Percentiles rank a stretch among this genome's conserved stretches.
phyloP scores from a whole-genome alignment of 2,797 vertebrate genomes.

The Takifugu rubripes region DNA sequence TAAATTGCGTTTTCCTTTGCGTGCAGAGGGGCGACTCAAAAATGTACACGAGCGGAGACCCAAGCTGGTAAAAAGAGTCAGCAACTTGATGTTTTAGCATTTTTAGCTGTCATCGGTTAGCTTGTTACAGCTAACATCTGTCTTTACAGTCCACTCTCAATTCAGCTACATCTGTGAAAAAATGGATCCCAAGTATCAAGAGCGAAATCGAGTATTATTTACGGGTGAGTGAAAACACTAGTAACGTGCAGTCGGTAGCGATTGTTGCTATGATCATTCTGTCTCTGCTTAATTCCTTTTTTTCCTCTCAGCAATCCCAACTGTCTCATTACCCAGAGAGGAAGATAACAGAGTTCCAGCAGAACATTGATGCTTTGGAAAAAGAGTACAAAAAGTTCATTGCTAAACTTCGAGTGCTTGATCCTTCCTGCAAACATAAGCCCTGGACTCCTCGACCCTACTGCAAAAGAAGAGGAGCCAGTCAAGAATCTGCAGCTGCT shows the following conservation, averaged over 20 bases:
- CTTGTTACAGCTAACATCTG: background rate
- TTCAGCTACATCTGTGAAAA: conserved; percentile 72
- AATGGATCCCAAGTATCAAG: conserved; percentile 83
- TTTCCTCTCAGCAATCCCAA: conserved; percentile 75
- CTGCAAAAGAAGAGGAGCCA: conserved; percentile 65
- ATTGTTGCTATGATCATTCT: background rate
- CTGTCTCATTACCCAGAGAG: conserved; percentile 81
- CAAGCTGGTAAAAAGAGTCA: conserved; percentile 69
- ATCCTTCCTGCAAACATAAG: conserved; percentile 75
- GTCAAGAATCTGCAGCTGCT: background rate
- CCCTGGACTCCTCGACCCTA: conserved; percentile 79
- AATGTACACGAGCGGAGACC: conserved; percentile 67
- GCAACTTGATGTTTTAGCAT: background rate
- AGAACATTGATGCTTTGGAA: conserved; percentile 71
- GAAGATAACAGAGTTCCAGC: conserved; percentile 79
- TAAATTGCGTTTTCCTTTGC: background rate
- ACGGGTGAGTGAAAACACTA: conserved; percentile 61
- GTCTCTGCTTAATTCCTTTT: background rate
- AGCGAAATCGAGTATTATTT: conserved; percentile 80
- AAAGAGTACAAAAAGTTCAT: conserved; percentile 77
- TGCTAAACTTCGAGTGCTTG: conserved; percentile 71
- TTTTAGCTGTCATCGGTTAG: background rate
- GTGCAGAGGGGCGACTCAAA: conserved; percentile 76
- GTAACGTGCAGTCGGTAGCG: background rate
- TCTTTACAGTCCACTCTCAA: conserved; percentile 70